Base-by-base conservation (phyloP, 2,797 vertebrate genomes). In the Psittacula derbiana region DNA sequence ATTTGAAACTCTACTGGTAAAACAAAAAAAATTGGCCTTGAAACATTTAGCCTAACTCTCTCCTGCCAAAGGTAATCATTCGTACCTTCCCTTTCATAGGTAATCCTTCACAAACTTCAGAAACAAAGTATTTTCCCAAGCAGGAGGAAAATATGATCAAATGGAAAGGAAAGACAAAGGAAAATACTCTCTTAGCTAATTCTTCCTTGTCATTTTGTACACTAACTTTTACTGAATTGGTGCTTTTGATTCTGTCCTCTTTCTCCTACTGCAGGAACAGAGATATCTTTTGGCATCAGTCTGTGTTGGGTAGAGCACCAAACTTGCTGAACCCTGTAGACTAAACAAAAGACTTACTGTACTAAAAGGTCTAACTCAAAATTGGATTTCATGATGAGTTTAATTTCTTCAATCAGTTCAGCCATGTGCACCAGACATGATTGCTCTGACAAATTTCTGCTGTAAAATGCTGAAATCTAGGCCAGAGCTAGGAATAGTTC, bases 381-480 rank as follows among this genome's bases (percentile, higher is more conserved):
- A 84, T 23, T 16, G 43, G 36, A 40, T 70, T 81, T 91, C 72
- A 55, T 1, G 2, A 49, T n/a, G 71, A 72, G 18, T 52, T 91
- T 80, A 2, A 33, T 81, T 86, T 72, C 70, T 92, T 58, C 8
- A 2, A 30, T 88, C 69, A 80, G n/a, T 66, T 44, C 79, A 88
- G 79, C 41, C 53, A 36, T 72, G 40, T 44, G 43, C 75, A 91
- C n/a, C 24, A 66, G 62, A 28, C 25, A 66, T 40, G 31, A 57
- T 52, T 80, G 30, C 46, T 62, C 61, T 60, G 79, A 52, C 38
- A 57, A 86, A 47, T 73, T 88, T 80, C 72, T 72, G 18, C 80
- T 65, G 69, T 80, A 79, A 94, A 86, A 80, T 78, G 24, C 80
- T 67, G 69, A 92, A 96, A 96, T 95, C 80, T 86, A 97, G 89